Evolutionary conservation across 2,888 invertebrate species (phyloP), one percentile per base, ranked within the genome.

Genomic region (Nowickia ferox): DNA sequence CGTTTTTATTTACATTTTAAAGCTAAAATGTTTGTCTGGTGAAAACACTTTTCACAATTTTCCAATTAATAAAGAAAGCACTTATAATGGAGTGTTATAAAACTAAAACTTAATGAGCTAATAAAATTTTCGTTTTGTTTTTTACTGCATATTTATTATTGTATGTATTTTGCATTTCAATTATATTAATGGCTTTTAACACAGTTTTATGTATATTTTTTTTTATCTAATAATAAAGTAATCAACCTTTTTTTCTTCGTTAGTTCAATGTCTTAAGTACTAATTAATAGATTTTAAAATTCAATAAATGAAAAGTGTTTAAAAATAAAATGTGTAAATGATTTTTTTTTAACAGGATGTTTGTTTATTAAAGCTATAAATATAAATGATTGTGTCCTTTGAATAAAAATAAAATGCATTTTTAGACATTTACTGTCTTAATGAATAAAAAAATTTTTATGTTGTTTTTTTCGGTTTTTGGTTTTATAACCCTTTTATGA

Each of bases 51-150:
- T 22, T 30, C 63, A 74, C 15, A 51, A 40, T 51, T 51, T 51
- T 40, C 40, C 48, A 74, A 48, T 51, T 61, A 22, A 42, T 55
- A 30, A 30, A 44, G 19, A 30, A 30, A 44, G 19, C 13, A 22
- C 22, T 51, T 69, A 44, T 40, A 69, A 55, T 42, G 48, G 48
- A 59, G 17, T 13, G 11, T 30, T 51, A 11, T 69, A 30, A 57
- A 69, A 68, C 30, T 63, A 61, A 71, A 69, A 65, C 68, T 76
- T 82, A 76, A 69, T 40, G 61, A 61, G 40, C 11, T 61, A 61
- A 61, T 61, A 40, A 61, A 17, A 57, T 57, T 61, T 61, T 48
- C 22, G n/a, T 46, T 30, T 3, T 19, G 2, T 22, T 44, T 9
- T 22, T 3, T 19, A 17, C 9, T 44, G 2, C 15, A 46, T 65